Percentiles rank a stretch among this genome's conserved stretches.
phyloP scores from a whole-genome alignment of 2,113 vertebrate genomes.

The Origma solitaria region DNA sequence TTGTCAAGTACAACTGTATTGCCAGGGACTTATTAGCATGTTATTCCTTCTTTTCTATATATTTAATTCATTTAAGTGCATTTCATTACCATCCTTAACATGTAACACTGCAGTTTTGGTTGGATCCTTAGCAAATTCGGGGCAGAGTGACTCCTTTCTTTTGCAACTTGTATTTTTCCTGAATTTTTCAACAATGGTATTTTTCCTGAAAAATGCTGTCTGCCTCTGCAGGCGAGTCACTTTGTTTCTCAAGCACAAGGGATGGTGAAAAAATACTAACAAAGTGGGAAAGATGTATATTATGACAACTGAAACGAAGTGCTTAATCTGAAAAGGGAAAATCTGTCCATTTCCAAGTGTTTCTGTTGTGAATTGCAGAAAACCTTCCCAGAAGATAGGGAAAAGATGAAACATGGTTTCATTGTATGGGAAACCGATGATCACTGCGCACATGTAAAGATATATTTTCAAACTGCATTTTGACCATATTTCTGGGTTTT shows the following conservation, averaged over 20 bases:
- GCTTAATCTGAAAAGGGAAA: background rate
- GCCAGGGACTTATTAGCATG: conserved; percentile 31
- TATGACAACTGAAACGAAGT: background rate
- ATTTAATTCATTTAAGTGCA: background rate
- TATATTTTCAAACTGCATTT: background rate
- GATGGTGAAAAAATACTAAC: background rate
- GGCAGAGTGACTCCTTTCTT: background rate
- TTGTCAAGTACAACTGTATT: conserved; percentile 36
- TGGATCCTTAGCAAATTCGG: background rate
- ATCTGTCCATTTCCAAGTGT: background rate
- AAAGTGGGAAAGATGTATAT: background rate
- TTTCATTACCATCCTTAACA: background rate
- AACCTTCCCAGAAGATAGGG: background rate
- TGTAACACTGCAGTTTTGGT: background rate
- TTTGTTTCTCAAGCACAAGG: background rate
- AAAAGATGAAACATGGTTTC: background rate
- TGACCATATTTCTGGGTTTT: background rate
- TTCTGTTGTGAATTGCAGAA: background rate
- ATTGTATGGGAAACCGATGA: background rate
- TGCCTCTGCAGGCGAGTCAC: background rate
- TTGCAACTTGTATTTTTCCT: background rate
- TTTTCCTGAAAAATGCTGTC: background rate
- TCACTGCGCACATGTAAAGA: background rate
- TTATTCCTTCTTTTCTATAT: conserved; percentile 21
- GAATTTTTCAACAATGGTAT: background rate